A percentile compares a stretch with the other conserved stretches of the same genome.
These are phyloP conservation scores for Leptodactylus fallax DNA, from an alignment of 2,797 vertebrate genomes.

Conservation along the genomic window DNA sequence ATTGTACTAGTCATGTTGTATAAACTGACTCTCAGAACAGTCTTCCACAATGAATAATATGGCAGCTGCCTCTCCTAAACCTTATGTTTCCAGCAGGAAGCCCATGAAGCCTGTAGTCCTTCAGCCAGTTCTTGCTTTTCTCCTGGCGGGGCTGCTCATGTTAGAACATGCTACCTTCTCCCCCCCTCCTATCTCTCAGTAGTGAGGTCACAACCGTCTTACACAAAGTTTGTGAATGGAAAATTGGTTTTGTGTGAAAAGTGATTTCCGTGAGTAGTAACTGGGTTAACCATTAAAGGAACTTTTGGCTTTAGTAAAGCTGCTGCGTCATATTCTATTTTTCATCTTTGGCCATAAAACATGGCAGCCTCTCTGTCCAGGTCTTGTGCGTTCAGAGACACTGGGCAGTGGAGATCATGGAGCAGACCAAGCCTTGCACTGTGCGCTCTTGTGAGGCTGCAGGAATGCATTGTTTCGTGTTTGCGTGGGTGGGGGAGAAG, in stretches of 20 bases:
- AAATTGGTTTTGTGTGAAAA: neutral
- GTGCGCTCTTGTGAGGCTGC: constrained; percentile 44
- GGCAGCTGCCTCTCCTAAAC: neutral
- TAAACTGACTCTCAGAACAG: no score
- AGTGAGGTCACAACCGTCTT: constrained; percentile 11
- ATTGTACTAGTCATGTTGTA: no score
- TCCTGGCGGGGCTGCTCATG: neutral
- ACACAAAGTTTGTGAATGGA: neutral
- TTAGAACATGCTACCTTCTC: neutral
- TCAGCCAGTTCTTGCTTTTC: no score
- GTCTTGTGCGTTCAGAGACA: neutral
- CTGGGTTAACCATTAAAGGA: neutral
- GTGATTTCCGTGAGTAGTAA: neutral
- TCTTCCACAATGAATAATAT: no score
- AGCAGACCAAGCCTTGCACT: constrained; percentile 27
- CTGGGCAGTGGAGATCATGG: neutral
- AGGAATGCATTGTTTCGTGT: constrained; percentile 61
- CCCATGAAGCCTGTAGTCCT: neutral
- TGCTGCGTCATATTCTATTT: neutral
- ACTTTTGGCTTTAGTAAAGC: neutral
- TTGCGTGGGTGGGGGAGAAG: constrained; percentile 63
- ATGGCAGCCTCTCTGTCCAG: neutral
- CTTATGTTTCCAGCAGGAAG: neutral
- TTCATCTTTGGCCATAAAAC: neutral
- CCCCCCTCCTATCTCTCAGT: neutral